Evolutionary conservation across 2,113 vertebrate genomes (phyloP).

Genomic region (Myocastor coypus): DNA sequence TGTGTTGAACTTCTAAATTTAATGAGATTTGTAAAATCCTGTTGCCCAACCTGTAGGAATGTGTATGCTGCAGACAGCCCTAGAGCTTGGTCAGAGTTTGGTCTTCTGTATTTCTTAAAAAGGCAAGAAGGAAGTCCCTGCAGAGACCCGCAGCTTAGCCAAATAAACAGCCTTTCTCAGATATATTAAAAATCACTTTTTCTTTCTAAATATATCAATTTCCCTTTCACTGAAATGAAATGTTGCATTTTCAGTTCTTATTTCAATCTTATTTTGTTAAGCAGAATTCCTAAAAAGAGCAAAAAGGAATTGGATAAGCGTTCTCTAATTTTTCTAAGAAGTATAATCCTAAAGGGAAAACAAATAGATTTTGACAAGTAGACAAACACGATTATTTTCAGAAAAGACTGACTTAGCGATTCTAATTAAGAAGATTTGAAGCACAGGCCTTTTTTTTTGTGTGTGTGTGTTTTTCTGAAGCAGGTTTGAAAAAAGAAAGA

Average conservation of each 20-base stretch:
- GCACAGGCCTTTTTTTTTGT: conserved; percentile 43
- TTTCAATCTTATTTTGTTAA: conserved; percentile 44
- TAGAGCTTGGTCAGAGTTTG: neutral
- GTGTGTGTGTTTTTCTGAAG: no score
- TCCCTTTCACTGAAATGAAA: conserved; percentile 3
- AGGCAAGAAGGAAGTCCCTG: neutral
- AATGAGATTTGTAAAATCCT: neutral
- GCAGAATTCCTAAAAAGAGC: conserved; percentile 53
- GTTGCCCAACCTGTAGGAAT: neutral
- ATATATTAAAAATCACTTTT: neutral
- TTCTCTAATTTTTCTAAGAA: conserved; percentile 60
- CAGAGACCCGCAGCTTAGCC: neutral
- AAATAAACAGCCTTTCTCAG: neutral
- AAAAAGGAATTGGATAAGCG: conserved; percentile 26
- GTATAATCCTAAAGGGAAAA: conserved; percentile 33
- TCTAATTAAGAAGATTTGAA: conserved; percentile 67
- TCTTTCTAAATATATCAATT: neutral
- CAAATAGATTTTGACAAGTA: conserved; percentile 56
- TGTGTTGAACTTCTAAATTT: conserved; percentile 9
- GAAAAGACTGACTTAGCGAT: conserved; percentile 53
- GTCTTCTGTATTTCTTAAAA: conserved; percentile 1
- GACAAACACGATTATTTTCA: conserved; percentile 58
- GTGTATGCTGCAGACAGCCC: neutral
- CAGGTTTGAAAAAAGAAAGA: conserved; percentile 39
- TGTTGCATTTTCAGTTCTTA: neutral